Evolutionary conservation across 1,140 invertebrate species (phyloP).

Genomic region (Drosophila auraria): DNA sequence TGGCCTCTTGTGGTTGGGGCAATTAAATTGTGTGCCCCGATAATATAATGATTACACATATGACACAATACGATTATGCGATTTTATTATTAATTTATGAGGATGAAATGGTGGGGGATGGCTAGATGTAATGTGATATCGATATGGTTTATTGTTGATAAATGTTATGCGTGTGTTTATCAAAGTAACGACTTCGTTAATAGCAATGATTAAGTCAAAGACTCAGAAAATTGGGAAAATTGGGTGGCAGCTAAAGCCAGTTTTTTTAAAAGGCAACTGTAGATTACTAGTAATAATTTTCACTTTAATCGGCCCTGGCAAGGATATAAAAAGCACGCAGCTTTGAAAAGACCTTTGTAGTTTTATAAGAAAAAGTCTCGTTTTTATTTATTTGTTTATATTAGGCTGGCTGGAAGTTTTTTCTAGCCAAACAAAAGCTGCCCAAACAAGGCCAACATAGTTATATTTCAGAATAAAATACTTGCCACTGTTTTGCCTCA

Average conservation of each 20-base stretch:
- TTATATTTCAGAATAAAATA: too few species aligned
- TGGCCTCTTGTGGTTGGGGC: constrained; percentile 42
- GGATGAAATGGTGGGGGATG: not conserved
- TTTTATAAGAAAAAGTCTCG: too few species aligned
- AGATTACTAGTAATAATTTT: too few species aligned
- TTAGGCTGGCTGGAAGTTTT: too few species aligned
- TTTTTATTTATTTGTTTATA: too few species aligned
- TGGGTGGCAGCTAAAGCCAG: not conserved
- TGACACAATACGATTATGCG: constrained; percentile 57
- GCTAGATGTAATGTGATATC: constrained; percentile 13
- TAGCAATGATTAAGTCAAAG: not conserved
- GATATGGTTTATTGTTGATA: constrained; percentile 24
- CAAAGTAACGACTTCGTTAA: not conserved
- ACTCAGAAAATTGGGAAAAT: constrained; percentile 12
- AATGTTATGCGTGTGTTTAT: not conserved
- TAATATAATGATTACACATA: constrained; percentile 47
- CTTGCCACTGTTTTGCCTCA: too few species aligned
- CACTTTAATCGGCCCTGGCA: too few species aligned
- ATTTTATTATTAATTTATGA: constrained; percentile 61
- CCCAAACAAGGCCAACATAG: not conserved
- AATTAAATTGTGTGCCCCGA: constrained; percentile 45
- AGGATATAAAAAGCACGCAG: too few species aligned
- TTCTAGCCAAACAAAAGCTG: too few species aligned
- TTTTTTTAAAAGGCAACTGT: too few species aligned
- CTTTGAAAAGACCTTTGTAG: too few species aligned